Conservation (phyloP, 2,888 invertebrate species). For the Mythimna loreyi region DNA sequence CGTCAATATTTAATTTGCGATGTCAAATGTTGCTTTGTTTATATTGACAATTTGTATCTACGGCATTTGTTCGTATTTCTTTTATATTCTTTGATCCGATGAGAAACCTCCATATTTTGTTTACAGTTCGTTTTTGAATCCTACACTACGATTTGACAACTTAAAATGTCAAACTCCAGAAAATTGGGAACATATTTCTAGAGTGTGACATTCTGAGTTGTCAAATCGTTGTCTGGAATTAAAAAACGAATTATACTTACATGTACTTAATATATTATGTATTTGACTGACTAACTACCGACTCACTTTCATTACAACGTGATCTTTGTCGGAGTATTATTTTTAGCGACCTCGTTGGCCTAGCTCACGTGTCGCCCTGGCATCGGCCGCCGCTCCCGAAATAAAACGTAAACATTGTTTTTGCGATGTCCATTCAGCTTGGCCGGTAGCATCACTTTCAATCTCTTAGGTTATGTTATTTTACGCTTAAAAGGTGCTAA, state of each 20-base stretch:
- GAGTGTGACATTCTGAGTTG: no score
- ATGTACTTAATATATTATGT: no score
- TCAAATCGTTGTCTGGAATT: no score
- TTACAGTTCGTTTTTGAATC: no score
- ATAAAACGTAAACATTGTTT: constrained; percentile 68
- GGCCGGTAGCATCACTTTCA: constrained; percentile 33
- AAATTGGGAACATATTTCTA: no score
- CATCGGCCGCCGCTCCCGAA: constrained; percentile 62
- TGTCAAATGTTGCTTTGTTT: constrained; percentile 44
- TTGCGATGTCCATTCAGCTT: constrained; percentile 42
- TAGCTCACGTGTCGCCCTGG: constrained; percentile 62
- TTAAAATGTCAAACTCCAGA: no score
- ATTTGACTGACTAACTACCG: neutral
- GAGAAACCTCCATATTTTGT: no score
- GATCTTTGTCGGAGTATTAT: constrained; percentile 42
- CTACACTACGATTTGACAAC: no score
- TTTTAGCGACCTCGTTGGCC: constrained; percentile 65
- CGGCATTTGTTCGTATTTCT: constrained; percentile 2
- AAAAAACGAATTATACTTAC: no score
- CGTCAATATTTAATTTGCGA: constrained; percentile 54
- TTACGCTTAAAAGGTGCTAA: neutral
- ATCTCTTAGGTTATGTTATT: constrained; percentile 39
- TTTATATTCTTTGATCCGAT: no score
- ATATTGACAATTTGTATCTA: constrained; percentile 35
- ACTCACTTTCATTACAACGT: constrained; percentile 33